Evolutionary conservation across 2,113 vertebrate genomes (phyloP).

Genomic region (Gymnobelideus leadbeateri): DNA sequence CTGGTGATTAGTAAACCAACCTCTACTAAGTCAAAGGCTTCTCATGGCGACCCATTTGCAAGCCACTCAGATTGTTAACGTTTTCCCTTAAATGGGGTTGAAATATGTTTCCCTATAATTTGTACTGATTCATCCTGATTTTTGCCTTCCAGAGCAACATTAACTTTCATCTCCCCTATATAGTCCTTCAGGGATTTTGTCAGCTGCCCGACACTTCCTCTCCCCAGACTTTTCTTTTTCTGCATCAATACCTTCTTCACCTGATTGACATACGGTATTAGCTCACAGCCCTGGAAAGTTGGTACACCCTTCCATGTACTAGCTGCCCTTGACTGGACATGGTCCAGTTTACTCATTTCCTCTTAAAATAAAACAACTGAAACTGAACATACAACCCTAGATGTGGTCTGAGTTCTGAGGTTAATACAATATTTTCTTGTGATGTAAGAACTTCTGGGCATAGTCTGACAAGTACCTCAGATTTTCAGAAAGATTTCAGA

Average conservation of each 20-base stretch:
- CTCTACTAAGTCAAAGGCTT: not conserved
- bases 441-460: not conserved
- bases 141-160: not conserved
- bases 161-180: not conserved
- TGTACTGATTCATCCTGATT: not conserved
- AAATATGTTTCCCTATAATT: not conserved
- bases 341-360: not conserved
- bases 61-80: not conserved
- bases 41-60: not conserved
- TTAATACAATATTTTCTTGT: not conserved
- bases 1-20: not conserved
- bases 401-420: not conserved
- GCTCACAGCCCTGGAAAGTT: not conserved
- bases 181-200: not conserved
- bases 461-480: not conserved
- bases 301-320: fast-evolving
- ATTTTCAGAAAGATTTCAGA: not conserved
- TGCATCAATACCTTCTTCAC: not conserved
- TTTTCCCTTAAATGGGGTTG: not conserved
- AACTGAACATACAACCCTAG: not conserved
- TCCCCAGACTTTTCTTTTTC: not conserved
- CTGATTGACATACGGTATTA: not conserved
- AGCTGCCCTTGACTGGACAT: not conserved
- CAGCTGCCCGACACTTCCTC: not conserved
- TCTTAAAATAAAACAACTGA: not conserved